These are phyloP conservation scores for mouse (Mus musculus) DNA, from an alignment of 2,113 vertebrate species.

Conservation along the genomic window GRCm39 chr3:148327501-148328000, in stretches of 20 bases:
- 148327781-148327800: neutral
- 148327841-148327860: neutral
- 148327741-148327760: neutral
- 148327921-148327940: neutral
- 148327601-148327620: slow-evolving; percentile 63
- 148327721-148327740: neutral
- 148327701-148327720: slow-evolving; percentile 51
- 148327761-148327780: neutral
- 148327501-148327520: slow-evolving; percentile 59
- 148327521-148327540: slow-evolving; percentile 49
- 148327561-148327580: slow-evolving; percentile 52
- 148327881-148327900: neutral
- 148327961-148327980: neutral
- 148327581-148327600: slow-evolving; percentile 63
- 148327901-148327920: neutral
- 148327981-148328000: slow-evolving; percentile 56
- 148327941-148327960: neutral
- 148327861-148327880: neutral
- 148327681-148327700: slow-evolving; percentile 60
- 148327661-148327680: slow-evolving; percentile 53
- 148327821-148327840: neutral
- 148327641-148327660: slow-evolving; percentile 53
- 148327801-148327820: neutral
- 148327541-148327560: slow-evolving; percentile 72
- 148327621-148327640: slow-evolving; percentile 58